Evolutionary conservation across 2,113 vertebrate genomes (phyloP).

Genomic region (Galbula dea): DNA sequence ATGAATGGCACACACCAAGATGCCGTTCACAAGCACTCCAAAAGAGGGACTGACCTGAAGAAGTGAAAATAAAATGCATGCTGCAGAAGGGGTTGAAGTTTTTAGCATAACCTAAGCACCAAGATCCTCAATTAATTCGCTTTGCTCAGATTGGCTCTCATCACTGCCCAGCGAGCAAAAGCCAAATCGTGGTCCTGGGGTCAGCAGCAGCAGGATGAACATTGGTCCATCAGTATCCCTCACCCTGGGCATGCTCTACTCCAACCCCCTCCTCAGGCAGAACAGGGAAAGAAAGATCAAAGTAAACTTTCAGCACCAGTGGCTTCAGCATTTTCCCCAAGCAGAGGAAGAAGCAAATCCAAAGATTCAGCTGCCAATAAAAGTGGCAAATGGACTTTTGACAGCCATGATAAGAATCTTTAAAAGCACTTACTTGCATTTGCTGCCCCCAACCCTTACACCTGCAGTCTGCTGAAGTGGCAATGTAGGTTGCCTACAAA

Average conservation of each 20-base stretch:
- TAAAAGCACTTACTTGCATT: neutral
- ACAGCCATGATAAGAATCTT: neutral
- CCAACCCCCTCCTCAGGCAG: neutral
- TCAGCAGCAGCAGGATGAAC: neutral
- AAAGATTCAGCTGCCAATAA: neutral
- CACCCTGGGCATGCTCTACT: fast-evolving
- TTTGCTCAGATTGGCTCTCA: neutral
- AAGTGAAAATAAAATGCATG: fast-evolving
- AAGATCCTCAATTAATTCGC: neutral
- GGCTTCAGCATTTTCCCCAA: neutral
- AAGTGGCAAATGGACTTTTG: neutral
- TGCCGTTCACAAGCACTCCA: neutral
- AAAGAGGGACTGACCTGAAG: neutral
- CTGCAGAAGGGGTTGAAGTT: neutral
- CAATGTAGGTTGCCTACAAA: neutral
- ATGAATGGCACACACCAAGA: neutral
- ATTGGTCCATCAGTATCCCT: neutral
- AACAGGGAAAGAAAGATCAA: neutral
- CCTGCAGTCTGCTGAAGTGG: neutral
- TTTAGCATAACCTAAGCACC: neutral
- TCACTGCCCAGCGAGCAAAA: fast-evolving
- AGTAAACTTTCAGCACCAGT: neutral
- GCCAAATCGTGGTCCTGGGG: neutral
- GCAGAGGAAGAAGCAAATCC: neutral
- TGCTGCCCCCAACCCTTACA: neutral